Conservation (phyloP, 2,113 vertebrate genomes). For the Sceloporus tristichus region DNA sequence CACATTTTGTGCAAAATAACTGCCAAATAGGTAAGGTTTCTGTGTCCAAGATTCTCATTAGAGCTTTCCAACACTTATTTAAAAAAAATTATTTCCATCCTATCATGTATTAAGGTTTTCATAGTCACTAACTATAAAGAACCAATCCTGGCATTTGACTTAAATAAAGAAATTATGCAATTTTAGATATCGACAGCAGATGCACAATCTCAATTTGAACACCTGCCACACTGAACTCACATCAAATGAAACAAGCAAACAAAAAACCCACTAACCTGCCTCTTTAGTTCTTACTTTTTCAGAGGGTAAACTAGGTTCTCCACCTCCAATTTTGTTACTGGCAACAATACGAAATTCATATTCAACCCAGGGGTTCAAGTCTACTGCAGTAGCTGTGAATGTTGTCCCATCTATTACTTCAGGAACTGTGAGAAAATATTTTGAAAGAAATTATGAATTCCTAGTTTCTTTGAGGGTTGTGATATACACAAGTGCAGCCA, state of each 20-base stretch:
- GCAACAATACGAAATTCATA: constrained; percentile 97
- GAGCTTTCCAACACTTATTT: too few relatives aligned
- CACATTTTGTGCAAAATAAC: too few relatives aligned
- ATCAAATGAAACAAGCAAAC: constrained; percentile 64
- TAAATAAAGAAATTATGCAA: neutral
- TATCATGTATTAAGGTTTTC: constrained; percentile 17
- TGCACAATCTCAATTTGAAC: neutral
- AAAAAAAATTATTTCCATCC: too few relatives aligned
- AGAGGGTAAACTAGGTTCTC: constrained; percentile 93
- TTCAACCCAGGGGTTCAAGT: constrained; percentile 96
- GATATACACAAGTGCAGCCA: neutral
- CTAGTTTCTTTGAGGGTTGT: fast-evolving
- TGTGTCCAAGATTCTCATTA: too few relatives aligned
- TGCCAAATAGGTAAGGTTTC: too few relatives aligned
- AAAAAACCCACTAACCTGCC: constrained; percentile 87
- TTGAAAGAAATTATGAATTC: constrained; percentile 24
- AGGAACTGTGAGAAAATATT: constrained; percentile 79
- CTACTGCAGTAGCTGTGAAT: constrained; percentile 91
- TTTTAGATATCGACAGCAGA: neutral
- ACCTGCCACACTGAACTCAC: constrained; percentile 13
- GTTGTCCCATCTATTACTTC: constrained; percentile 88
- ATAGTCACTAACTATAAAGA: neutral
- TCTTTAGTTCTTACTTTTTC: constrained; percentile 96
- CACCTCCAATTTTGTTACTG: constrained; percentile 91
- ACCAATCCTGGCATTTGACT: constrained; percentile 23